Conservation (phyloP, 2,797 vertebrate species). For the Pseudochromis fuscus region DNA sequence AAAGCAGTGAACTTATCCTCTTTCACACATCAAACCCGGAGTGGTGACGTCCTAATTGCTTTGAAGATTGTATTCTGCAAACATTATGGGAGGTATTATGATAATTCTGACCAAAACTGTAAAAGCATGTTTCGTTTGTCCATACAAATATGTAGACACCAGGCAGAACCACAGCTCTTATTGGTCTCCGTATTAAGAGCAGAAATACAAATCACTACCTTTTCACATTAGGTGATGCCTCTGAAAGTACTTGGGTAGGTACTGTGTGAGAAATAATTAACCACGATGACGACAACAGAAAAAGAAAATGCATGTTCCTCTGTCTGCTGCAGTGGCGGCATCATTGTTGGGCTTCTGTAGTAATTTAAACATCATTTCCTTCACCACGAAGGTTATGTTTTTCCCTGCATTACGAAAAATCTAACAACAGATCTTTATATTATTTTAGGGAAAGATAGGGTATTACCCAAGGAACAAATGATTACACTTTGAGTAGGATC, state of each 20-base stretch:
- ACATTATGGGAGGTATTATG: background rate
- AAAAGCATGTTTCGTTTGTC: slow-evolving; percentile 14
- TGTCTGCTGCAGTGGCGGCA: background rate
- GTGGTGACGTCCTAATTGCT: slow-evolving; percentile 22
- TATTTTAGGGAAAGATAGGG: too few relatives aligned
- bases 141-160: slow-evolving; percentile 6
- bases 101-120: slow-evolving; percentile 23
- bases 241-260: slow-evolving; percentile 21
- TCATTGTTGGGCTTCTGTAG: too few relatives aligned
- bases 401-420: too few relatives aligned
- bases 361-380: too few relatives aligned
- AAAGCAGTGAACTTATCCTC: slow-evolving; percentile 15
- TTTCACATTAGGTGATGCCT: slow-evolving; percentile 35
- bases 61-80: slow-evolving; percentile 37
- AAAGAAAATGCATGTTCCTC: too few relatives aligned
- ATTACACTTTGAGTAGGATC: too few relatives aligned
- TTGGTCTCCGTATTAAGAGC: slow-evolving; percentile 5
- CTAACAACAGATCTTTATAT: too few relatives aligned
- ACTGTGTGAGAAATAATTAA: slow-evolving; percentile 5
- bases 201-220: slow-evolving; percentile 12
- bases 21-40: slow-evolving; percentile 37
- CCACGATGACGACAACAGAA: background rate
- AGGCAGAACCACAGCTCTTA: background rate
- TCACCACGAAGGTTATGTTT: too few relatives aligned
- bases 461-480: too few relatives aligned